Evolutionary conservation across 2,797 vertebrate genomes (phyloP), one percentile per base, ranked within the genome.

Genomic region (Anisognathus igniventris): DNA sequence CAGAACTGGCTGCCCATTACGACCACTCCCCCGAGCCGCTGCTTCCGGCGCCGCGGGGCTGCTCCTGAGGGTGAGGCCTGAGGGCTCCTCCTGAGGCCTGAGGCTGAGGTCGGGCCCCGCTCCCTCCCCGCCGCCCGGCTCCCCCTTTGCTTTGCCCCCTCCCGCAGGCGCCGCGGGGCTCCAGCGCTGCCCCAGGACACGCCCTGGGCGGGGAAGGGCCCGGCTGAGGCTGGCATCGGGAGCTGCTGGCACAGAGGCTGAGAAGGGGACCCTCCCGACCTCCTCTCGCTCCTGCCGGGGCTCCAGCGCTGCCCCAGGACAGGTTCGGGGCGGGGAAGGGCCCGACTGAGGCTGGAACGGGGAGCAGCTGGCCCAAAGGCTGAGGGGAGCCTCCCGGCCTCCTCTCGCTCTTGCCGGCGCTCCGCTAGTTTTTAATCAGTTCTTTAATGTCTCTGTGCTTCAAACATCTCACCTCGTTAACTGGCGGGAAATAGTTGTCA

Each of bases 321-420:
- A 3, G 50, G 28, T 7, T 31, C 7, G 6, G 18, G 3, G 3
- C 0, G 17, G 7, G 30, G 15, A 13, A 22, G 18, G 15, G 7
- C 4, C 4, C 3, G 1, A 1, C 2, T 17, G 17, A 25, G 24
- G 22, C 8, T 3, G 6, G 3, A 1, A 0, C 0, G 2, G 48
- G 17, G 24, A 20, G 7, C 48, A 0, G 2, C 12, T 5, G 14
- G 14, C 56, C 3, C 18, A 4, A 2, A 5, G 37, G 23, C 7
- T 7, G 2, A 3, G 5, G n/a, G 28, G 27, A 42, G 3, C 14
- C 16, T 28, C 30, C 20, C 4, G 37, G 12, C 19, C 57, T 20
- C 27, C n/a, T 15, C 15, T 3, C 2, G 5, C 21, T 12, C 7
- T 22, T 5, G 19, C 18, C 12, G 3, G 5, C 6, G 30, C 40